Base-by-base conservation (phyloP, 2,888 invertebrate genomes). In the Drosophila parthenogenetica region DNA sequence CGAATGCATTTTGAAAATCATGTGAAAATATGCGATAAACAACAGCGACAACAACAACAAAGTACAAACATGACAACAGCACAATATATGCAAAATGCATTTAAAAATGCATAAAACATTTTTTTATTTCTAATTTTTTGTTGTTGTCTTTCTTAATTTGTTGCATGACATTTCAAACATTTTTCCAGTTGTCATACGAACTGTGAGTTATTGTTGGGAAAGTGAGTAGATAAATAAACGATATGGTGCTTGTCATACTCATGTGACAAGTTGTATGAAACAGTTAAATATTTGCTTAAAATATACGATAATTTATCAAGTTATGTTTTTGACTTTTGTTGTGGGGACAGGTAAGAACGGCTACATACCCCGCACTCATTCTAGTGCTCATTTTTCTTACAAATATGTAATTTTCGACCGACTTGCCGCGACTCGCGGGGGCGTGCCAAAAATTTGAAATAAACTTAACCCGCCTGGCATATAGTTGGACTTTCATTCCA, bases 71-170 rank as follows among this genome's bases (percentile, higher is more conserved):
- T 83, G 81, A 86, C 85, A 82, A 86, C 72, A 72, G 29, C 74
- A 81, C 70, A 73, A 83, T 77, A 80, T 80, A 81, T 83, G 77
- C 67, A 73, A 82, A 82, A 69, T 73, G 81, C 81, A 80, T 82
- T 62, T 70, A 54, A 69, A 72, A 61, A 73, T 77, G 62, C 51
- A 77, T 53, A 61, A 73, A 84, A 87, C 67, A 66, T 64, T 63
- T 66, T 66, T 69, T 59, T 48, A 13, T 35, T 35, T 35, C 35
- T 45, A 39, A 57, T 42, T 1, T 42, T 46, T 53, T 5, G 13
- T 53, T 37, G 49, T 42, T 42, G 43, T 29, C 11, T n/a, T 14
- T 42, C 35, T 22, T 43, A 48, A 8, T 29, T 48, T 58, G 42
- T 53, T 62, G 55, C 55, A 74, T 82, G 80, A 72, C 62, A 69